Evolutionary conservation across 2,797 vertebrate genomes (phyloP).

Genomic region (Parambassis ranga): DNA sequence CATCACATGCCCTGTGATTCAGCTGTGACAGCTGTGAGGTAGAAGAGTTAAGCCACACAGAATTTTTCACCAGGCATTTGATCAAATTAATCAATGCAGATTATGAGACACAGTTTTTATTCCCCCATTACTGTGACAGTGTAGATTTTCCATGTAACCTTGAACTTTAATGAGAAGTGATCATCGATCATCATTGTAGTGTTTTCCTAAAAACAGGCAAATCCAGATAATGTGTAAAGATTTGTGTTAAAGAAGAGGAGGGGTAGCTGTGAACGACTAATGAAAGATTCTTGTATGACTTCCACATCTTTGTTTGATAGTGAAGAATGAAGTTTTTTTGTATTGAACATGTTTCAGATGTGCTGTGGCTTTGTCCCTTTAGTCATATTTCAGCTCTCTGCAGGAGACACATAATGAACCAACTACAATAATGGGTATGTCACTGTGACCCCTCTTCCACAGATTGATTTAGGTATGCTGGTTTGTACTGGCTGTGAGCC

Average conservation of each 20-base stretch:
- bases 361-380: not conserved
- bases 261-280: too few species aligned
- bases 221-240: too few species aligned
- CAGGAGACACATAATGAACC: not conserved
- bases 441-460: not conserved
- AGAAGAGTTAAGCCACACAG: not conserved
- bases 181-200: too few species aligned
- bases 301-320: too few species aligned
- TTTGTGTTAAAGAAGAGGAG: too few species aligned
- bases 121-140: not conserved
- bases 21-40: not conserved
- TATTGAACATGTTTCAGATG: not conserved
- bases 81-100: not conserved
- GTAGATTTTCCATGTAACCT: not conserved
- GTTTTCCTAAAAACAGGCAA: too few species aligned
- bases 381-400: not conserved
- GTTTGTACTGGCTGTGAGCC: not conserved
- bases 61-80: not conserved
- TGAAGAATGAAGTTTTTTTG: too few species aligned
- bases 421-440: not conserved
- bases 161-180: not conserved
- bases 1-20: not conserved
- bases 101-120: conserved; percentile 8
- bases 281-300: too few species aligned
- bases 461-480: not conserved